These are phyloP conservation scores for Alviniconcha marisindica DNA, from an alignment of 1,140 invertebrate species.

Conservation along the genomic window DNA sequence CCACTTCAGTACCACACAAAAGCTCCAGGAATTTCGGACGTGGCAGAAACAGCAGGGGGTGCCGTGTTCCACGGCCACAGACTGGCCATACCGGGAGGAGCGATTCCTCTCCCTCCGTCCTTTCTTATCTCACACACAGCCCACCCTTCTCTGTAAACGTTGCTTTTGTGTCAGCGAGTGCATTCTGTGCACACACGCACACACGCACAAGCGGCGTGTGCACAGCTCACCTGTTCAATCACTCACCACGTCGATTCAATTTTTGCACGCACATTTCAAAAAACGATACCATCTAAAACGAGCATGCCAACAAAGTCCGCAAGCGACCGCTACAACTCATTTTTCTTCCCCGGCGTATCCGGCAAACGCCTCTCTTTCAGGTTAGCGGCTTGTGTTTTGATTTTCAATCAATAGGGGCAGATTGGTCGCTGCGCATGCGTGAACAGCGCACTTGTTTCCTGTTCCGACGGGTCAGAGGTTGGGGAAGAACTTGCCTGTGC, in stretches of 20 bases:
- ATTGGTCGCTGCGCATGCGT: conserved; percentile 19
- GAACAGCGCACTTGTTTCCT: not conserved
- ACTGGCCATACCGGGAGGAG: no score
- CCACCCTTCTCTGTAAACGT: not conserved
- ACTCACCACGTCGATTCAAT: not conserved
- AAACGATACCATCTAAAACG: no score
- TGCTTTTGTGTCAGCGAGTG: not conserved
- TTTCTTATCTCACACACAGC: not conserved
- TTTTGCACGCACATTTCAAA: not conserved
- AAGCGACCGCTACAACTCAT: not conserved
- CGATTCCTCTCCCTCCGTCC: no score
- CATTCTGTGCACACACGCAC: not conserved
- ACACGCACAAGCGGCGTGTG: not conserved
- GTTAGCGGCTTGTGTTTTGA: conserved; percentile 31
- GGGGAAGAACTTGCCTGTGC: not conserved
- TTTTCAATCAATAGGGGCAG: conserved; percentile 34
- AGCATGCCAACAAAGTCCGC: not conserved
- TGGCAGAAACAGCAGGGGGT: no score
- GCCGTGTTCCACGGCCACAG: no score
- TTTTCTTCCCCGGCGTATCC: not conserved
- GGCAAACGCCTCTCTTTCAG: conserved; percentile 3
- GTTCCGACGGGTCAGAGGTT: not conserved
- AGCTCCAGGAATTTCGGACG: no score
- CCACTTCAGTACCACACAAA: no score
- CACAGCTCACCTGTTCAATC: not conserved